Base-by-base conservation (phyloP, 2,797 vertebrate genomes). In the Poeciliopsis infans region DNA sequence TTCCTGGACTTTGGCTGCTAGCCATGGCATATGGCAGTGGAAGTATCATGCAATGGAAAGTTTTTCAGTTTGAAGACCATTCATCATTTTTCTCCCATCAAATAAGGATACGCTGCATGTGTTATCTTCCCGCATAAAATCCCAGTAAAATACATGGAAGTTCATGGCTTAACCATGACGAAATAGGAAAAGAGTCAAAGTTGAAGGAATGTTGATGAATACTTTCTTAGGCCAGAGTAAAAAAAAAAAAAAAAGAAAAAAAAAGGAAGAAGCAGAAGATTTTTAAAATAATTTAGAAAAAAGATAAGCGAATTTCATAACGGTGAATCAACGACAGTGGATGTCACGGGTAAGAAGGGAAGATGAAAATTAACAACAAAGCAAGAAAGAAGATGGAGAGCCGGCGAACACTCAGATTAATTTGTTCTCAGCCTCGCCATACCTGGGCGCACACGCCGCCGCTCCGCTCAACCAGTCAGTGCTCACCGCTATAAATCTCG, bases 401-500 rank as follows among this genome's bases (percentile, higher is more conserved):
- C 59, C 59, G 41, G 36, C 80, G 83, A 89, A 75, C 74, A 81
- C 77, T 86, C 77, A 86, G 39, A 87, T 90, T 90, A 84, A 91
- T 91, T 92, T 87, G 85, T 92, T 88, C 91, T 77, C 4, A 36
- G 53, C 78, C 78, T 84, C 78, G 87, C 77, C 83, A 86, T 85
- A 91, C 89, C 86, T 91, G 89, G 85, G 36, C 72, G 77, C 82
- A 28, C 87, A 80, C 85, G 82, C 86, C 87, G 81, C 36, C 80
- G 89, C 86, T 83, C 79, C 47, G 77, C 90, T 89, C 88, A 83
- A 85, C 73, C 88, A 76, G 88, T 83, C 92, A 83, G 77, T 85
- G 85, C 92, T 93, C 94, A 93, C 86, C 81, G 89, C 89, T 80
- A 93, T 93, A 95, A 95, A 94, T 95, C 94, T 92, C 31, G 20